Evolutionary conservation across 2,797 vertebrate species (phyloP).

Genomic region (Acipenser oxyrinchus): DNA sequence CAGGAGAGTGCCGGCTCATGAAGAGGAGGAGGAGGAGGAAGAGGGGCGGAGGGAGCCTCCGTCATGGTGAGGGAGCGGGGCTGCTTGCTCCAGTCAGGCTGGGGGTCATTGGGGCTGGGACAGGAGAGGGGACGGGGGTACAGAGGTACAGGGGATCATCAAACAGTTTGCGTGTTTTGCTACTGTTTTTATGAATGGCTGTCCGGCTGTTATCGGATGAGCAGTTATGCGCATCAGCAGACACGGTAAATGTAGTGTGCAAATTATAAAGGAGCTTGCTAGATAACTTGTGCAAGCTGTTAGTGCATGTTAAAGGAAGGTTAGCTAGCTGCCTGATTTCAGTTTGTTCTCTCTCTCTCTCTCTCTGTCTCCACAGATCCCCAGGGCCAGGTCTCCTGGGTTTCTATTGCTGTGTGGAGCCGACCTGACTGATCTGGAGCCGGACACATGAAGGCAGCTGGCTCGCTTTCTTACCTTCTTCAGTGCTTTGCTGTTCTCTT

Average conservation of each 20-base stretch:
- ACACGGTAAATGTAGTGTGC: too few relatives aligned
- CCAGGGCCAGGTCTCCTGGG: constrained; percentile 1
- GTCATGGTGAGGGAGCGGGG: constrained; percentile 53
- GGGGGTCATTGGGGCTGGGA: background rate
- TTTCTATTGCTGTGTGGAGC: background rate
- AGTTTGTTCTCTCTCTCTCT: background rate
- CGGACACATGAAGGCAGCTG: background rate
- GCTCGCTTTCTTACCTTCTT: constrained; percentile 2
- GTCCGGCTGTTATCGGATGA: constrained; percentile 16
- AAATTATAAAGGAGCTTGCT: too few relatives aligned
- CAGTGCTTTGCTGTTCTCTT: constrained; percentile 13
- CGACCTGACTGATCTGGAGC: too few relatives aligned
- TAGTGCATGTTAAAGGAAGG: too few relatives aligned
- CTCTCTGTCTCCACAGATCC: background rate
- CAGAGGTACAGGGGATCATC: background rate
- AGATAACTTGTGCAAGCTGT: too few relatives aligned
- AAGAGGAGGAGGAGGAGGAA: constrained; percentile 65
- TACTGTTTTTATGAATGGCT: background rate
- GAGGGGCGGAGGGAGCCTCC: constrained; percentile 48
- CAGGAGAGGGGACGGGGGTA: background rate
- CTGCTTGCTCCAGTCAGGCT: background rate
- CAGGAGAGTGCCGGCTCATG: constrained; percentile 62
- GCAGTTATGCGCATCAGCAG: too few relatives aligned
- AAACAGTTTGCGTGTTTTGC: background rate
- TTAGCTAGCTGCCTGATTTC: constrained; percentile 18